Percentiles rank a stretch among this genome's conserved stretches.
Evolutionary conservation across 2,113 vertebrate genomes (phyloP).

Genomic region (Muntiacus reevesi): DNA sequence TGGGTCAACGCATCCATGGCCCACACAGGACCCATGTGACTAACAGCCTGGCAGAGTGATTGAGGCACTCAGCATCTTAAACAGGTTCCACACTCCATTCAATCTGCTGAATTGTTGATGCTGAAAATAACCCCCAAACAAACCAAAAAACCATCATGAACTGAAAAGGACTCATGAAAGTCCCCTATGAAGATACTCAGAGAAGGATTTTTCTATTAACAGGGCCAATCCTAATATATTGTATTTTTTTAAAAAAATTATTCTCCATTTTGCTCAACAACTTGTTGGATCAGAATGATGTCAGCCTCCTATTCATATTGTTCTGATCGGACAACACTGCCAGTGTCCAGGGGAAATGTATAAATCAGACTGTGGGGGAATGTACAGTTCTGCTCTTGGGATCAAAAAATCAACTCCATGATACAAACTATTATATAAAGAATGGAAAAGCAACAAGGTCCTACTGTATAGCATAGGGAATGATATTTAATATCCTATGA

Average conservation of each 20-base stretch:
- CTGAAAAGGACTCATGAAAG: neutral
- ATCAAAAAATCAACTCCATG: neutral
- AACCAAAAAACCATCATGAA: neutral
- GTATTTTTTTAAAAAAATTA: neutral
- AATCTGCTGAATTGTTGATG: neutral
- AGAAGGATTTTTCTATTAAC: neutral
- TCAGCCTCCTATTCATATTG: neutral
- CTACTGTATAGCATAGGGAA: neutral
- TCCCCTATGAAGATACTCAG: too few relatives aligned
- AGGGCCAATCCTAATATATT: neutral
- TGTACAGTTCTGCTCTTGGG: neutral
- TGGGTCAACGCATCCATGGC: fast-evolving
- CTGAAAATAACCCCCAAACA: neutral
- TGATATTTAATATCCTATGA: neutral
- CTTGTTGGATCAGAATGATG: neutral
- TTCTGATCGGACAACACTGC: neutral
- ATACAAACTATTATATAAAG: neutral
- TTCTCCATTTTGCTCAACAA: neutral
- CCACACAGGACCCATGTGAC: neutral
- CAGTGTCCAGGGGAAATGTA: neutral
- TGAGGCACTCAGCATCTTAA: fast-evolving
- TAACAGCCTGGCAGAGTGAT: fast-evolving
- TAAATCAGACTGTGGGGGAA: neutral
- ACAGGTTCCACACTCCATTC: neutral
- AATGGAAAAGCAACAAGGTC: neutral